These are phyloP conservation scores for Dexiosoma caninum DNA, from an alignment of 2,888 invertebrate species.

Conservation along the genomic window DNA sequence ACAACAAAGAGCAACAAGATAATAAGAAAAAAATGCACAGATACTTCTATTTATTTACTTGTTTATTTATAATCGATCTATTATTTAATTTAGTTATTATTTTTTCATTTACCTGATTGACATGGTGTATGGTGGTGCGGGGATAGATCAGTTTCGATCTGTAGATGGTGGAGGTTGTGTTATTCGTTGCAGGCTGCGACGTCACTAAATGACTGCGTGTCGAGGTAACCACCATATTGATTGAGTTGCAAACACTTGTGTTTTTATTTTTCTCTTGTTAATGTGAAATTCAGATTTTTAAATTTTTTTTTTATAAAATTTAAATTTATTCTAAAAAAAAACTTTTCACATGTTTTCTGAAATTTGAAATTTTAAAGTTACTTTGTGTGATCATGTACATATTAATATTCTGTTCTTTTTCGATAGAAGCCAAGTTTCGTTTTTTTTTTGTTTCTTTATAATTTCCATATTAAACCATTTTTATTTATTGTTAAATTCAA, in stretches of 20 bases:
- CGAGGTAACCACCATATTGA: slow-evolving; percentile 74
- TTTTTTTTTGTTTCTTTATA: slow-evolving; percentile 5
- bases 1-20: neutral
- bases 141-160: slow-evolving; percentile 75
- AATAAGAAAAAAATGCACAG: neutral
- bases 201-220: slow-evolving; percentile 73
- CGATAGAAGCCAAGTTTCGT: slow-evolving; percentile 29
- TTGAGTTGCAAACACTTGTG: slow-evolving; percentile 32
- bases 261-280: too few species aligned
- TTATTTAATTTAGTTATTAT: neutral
- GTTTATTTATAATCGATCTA: too few species aligned
- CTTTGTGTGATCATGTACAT: neutral
- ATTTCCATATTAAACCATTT: neutral
- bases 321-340: neutral
- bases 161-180: slow-evolving; percentile 67
- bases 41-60: too few species aligned
- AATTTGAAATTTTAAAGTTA: neutral
- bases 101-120: slow-evolving; percentile 53
- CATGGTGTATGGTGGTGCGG: slow-evolving; percentile 65
- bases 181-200: slow-evolving; percentile 66
- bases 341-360: slow-evolving; percentile 40
- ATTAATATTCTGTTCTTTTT: too few species aligned
- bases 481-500: neutral
- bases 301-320: slow-evolving; percentile 6
- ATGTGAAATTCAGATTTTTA: slow-evolving; percentile 13